Evolutionary conservation across 2,888 invertebrate species (phyloP).

Genomic region (Pyrrhosoma nymphula): DNA sequence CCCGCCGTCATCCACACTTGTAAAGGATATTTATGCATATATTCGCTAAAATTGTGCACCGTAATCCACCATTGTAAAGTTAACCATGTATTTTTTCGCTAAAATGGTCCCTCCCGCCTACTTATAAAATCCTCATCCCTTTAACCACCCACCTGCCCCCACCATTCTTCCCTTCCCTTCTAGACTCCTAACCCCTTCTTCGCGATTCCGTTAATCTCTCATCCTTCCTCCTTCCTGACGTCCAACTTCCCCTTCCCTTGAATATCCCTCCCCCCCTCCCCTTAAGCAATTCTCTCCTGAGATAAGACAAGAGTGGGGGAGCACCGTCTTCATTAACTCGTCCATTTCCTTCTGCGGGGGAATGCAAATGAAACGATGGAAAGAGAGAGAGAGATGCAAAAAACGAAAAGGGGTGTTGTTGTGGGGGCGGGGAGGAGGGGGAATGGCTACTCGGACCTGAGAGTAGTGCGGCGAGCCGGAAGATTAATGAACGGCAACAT

Average conservation of each 20-base stretch:
- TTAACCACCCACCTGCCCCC: too few relatives aligned
- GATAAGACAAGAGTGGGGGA: neutral
- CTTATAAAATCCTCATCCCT: too few relatives aligned
- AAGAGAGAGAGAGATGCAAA: neutral
- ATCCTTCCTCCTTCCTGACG: neutral
- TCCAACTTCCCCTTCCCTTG: neutral
- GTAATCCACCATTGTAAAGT: too few relatives aligned
- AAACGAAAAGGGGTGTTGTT: too few relatives aligned
- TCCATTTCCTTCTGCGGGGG: neutral
- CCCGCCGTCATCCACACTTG: too few relatives aligned
- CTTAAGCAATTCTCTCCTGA: neutral
- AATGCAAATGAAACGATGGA: constrained; percentile 29
- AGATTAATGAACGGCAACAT: constrained; percentile 20
- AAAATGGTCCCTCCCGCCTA: too few relatives aligned
- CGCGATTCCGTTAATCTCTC: neutral
- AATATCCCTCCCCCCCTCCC: neutral
- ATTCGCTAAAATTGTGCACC: too few relatives aligned
- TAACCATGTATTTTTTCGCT: too few relatives aligned
- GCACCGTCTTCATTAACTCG: constrained; percentile 35
- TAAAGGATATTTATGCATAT: too few relatives aligned
- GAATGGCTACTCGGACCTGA: neutral
- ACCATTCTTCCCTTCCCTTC: too few relatives aligned
- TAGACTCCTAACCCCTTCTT: neutral
- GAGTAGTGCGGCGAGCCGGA: neutral
- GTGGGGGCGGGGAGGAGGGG: neutral